These are phyloP conservation scores for Pyrgilauda ruficollis DNA, from an alignment of 2,113 vertebrate genomes.

Conservation along the genomic window DNA sequence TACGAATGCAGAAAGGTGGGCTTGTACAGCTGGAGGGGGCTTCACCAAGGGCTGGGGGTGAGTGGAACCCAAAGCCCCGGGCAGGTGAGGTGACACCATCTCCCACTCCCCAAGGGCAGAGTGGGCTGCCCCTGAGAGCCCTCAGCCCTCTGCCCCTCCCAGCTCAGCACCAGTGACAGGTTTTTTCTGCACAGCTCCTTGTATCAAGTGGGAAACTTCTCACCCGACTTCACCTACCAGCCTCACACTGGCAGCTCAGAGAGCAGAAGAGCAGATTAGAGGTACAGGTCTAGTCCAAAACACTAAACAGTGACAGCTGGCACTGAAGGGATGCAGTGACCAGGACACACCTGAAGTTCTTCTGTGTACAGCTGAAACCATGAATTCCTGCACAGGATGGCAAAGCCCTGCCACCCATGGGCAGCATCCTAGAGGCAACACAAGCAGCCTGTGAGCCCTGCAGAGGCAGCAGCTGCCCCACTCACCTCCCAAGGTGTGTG, in stretches of 20 bases:
- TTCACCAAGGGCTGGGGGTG: neutral
- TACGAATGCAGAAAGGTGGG: neutral
- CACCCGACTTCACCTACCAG: neutral
- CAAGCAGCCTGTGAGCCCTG: neutral
- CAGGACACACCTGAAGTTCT: neutral
- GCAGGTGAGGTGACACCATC: neutral
- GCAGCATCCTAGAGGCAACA: neutral
- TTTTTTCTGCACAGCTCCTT: neutral
- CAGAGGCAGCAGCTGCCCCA: neutral
- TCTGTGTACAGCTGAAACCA: neutral
- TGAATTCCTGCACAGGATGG: neutral
- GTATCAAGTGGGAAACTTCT: neutral
- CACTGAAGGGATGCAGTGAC: neutral
- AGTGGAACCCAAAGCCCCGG: accelerated
- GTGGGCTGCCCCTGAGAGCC: neutral
- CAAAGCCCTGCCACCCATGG: neutral
- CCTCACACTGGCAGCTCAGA: neutral
- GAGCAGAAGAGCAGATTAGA: neutral
- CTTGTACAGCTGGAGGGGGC: neutral
- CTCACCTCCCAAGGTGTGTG: accelerated
- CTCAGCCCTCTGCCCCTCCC: neutral
- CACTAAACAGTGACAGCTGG: neutral
- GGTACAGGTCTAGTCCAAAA: neutral
- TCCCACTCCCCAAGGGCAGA: neutral
- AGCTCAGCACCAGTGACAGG: neutral